Percentiles rank a stretch among this genome's conserved stretches.
phyloP scores from a whole-genome alignment of 2,797 vertebrate genomes.

The Megalops cyprinoides region DNA sequence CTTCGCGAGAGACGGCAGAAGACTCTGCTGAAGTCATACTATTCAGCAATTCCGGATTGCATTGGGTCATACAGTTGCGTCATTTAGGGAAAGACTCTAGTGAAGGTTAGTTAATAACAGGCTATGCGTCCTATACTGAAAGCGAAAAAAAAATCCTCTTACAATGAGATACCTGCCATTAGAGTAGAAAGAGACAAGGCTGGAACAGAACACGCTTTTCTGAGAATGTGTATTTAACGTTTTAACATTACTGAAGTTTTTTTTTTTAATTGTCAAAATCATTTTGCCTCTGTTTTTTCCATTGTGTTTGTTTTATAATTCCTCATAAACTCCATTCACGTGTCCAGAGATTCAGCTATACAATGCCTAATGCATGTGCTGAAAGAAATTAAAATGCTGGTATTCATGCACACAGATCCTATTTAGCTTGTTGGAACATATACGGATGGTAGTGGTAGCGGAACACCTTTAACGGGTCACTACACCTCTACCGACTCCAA shows the following conservation, averaged over 20 bases:
- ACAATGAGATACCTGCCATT: not conserved
- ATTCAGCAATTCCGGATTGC: slow-evolving; percentile 48
- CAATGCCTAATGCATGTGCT: no score
- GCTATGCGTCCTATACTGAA: not conserved
- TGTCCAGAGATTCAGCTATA: no score
- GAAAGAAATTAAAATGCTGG: no score
- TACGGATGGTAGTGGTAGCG: not conserved
- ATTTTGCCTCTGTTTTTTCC: no score
- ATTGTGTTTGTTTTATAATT: no score
- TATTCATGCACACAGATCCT: no score
- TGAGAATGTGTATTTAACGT: not conserved
- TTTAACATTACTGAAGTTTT: not conserved
- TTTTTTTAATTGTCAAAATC: not conserved
- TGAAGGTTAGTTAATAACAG: slow-evolving; percentile 23
- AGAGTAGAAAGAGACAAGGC: not conserved
- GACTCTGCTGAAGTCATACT: slow-evolving; percentile 62
- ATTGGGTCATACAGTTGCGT: slow-evolving; percentile 67
- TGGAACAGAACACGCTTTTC: no score
- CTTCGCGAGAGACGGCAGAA: slow-evolving; percentile 58
- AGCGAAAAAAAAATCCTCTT: not conserved
- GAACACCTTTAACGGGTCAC: not conserved
- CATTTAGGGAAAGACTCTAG: slow-evolving; percentile 55
- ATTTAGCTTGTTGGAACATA: not conserved
- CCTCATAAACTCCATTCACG: no score
- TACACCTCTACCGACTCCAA: not conserved